Evolutionary conservation across 2,113 vertebrate species (phyloP).

Genomic region (Nibea coibor): DNA sequence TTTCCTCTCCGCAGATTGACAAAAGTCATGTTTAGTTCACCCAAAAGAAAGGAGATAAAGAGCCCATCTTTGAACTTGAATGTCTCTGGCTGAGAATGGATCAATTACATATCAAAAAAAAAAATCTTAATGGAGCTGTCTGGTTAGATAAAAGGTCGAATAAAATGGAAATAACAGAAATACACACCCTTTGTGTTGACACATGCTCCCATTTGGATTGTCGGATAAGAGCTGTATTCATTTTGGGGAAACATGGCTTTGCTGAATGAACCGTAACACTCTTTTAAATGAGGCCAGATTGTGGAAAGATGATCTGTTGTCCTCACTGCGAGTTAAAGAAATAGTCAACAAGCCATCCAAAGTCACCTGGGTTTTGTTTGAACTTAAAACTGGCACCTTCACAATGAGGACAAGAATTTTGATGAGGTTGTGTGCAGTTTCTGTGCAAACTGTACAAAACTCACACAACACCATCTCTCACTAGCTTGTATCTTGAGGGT

Average conservation of each 20-base stretch:
- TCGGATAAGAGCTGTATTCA: slow-evolving; percentile 34
- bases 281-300: slow-evolving; percentile 14
- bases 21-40: slow-evolving; percentile 26
- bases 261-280: not conserved
- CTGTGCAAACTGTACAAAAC: too few species aligned
- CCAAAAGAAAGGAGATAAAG: slow-evolving; percentile 40
- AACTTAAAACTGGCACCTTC: not conserved
- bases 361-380: not conserved
- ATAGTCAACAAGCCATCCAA: not conserved
- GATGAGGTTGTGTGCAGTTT: too few species aligned
- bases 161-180: slow-evolving; percentile 31
- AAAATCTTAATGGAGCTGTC: slow-evolving; percentile 58
- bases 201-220: slow-evolving; percentile 39
- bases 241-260: not conserved
- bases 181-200: slow-evolving; percentile 37
- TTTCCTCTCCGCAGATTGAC: slow-evolving; percentile 10
- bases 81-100: slow-evolving; percentile 30
- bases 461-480: too few species aligned
- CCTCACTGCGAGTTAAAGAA: not conserved
- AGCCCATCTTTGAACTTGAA: slow-evolving; percentile 16
- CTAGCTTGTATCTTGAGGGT: too few species aligned
- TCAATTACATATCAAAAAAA: slow-evolving; percentile 56
- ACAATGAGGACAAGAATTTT: too few species aligned
- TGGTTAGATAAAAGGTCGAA: slow-evolving; percentile 52
- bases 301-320: slow-evolving; percentile 10